A percentile compares a stretch with the other conserved stretches of the same genome.
Conservation (phyloP, 1,140 invertebrate species). For the Eciton burchellii region DNA sequence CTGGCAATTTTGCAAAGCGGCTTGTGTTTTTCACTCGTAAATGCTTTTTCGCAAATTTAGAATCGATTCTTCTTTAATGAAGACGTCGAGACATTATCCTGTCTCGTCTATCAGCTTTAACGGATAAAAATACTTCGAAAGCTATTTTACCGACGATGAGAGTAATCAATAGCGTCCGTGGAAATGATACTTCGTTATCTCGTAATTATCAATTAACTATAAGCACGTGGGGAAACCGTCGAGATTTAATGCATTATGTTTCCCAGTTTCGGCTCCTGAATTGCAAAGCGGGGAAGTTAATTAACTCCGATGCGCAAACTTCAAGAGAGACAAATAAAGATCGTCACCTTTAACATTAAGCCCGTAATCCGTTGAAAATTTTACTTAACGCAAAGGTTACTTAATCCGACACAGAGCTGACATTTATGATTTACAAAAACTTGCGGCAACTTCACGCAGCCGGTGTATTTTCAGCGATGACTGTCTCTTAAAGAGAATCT, state of each 20-base stretch:
- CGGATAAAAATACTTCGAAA: constrained; percentile 48
- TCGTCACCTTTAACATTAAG: constrained; percentile 55
- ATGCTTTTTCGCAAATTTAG: constrained; percentile 4
- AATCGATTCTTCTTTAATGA: constrained; percentile 33
- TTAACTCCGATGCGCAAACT: constrained; percentile 5
- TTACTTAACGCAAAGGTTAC: constrained; percentile 19
- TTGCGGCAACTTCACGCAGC: too few relatives aligned
- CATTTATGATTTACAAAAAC: constrained; percentile 21
- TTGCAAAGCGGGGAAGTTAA: constrained; percentile 5
- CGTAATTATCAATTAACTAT: neutral
- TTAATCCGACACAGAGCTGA: constrained; percentile 17
- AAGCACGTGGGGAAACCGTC: neutral
- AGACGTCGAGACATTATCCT: constrained; percentile 12
- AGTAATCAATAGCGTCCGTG: constrained; percentile 39
- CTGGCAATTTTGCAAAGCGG: neutral
- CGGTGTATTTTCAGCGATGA: too few relatives aligned
- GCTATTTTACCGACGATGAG: constrained; percentile 34
- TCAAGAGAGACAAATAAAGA: constrained; percentile 23
- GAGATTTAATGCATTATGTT: neutral
- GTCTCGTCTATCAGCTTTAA: constrained; percentile 45
- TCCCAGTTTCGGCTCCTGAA: neutral
- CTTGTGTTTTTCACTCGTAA: neutral
- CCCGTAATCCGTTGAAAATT: constrained; percentile 24
- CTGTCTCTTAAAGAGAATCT: too few relatives aligned
- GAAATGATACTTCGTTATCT: constrained; percentile 31